phyloP scores from a whole-genome alignment of 1,140 invertebrate species.

The Nilaparvata lugens region DNA sequence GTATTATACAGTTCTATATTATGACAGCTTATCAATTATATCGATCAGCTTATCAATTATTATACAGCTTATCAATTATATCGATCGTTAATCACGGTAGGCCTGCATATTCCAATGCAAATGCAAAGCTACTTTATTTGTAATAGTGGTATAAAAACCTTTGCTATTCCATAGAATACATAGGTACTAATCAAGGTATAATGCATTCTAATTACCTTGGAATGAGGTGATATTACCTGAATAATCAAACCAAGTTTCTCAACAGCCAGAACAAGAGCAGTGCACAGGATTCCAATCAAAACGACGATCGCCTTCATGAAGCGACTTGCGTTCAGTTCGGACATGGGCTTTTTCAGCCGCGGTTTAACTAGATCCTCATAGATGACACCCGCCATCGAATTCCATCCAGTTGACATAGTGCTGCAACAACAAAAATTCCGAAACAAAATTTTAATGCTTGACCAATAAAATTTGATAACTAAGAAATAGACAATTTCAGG shows the following conservation, averaged over 20 bases:
- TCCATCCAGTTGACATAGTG: conserved; percentile 69
- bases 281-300: conserved; percentile 50
- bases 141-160: background rate
- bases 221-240: conserved; percentile 44
- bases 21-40: too few relatives aligned
- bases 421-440: conserved; percentile 37
- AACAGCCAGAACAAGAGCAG: conserved; percentile 54
- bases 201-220: too few relatives aligned
- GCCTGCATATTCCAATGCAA: background rate
- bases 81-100: background rate
- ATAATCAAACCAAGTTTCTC: conserved; percentile 58
- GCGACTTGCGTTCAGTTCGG: conserved; percentile 49
- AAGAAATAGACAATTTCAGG: too few relatives aligned
- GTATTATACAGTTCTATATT: too few relatives aligned
- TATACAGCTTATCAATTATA: background rate
- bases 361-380: conserved; percentile 70
- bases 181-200: background rate
- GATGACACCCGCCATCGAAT: conserved; percentile 71
- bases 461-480: too few relatives aligned
- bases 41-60: background rate
- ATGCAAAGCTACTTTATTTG: background rate
- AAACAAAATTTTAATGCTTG: conserved; percentile 6
- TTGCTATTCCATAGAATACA: background rate
- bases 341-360: conserved; percentile 46
- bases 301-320: conserved; percentile 59